phyloP scores from a whole-genome alignment of 2,888 invertebrate species.

The Pinctada fucata region DNA sequence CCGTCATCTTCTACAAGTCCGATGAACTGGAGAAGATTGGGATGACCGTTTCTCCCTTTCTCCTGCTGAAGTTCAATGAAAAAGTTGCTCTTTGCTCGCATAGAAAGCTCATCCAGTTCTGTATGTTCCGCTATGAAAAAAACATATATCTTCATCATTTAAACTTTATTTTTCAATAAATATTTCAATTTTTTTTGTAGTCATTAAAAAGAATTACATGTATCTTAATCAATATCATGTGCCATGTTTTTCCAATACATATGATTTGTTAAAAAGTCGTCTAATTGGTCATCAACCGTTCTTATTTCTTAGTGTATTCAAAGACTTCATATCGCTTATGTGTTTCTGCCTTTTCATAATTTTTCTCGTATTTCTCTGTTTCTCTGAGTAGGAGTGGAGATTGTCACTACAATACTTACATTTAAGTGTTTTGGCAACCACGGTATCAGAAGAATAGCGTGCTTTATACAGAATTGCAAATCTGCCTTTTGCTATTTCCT shows the following conservation, averaged over 20 bases:
- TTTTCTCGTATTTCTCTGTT: no score
- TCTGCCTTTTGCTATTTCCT: conserved; percentile 46
- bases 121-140: conserved; percentile 34
- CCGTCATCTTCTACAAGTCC: conserved; percentile 47
- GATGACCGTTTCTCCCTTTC: conserved; percentile 43
- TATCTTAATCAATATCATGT: no score
- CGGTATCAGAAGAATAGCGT: conserved; percentile 27
- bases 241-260: no score
- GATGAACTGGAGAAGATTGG: conserved; percentile 46
- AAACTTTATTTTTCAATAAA: no score
- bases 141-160: not conserved
- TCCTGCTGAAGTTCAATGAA: conserved; percentile 7
- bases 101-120: conserved; percentile 40
- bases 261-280: no score
- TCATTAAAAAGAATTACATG: no score
- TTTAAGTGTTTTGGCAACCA: conserved; percentile 56
- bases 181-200: no score
- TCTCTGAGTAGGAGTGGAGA: no score
- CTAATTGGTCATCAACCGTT: no score
- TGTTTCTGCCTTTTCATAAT: no score
- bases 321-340: no score
- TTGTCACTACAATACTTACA: conserved; percentile 28
- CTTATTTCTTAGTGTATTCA: no score
- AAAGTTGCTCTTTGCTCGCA: conserved; percentile 54
- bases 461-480: conserved; percentile 58